Conservation (phyloP, 2,797 vertebrate genomes). For the Cyprinella venusta region DNA sequence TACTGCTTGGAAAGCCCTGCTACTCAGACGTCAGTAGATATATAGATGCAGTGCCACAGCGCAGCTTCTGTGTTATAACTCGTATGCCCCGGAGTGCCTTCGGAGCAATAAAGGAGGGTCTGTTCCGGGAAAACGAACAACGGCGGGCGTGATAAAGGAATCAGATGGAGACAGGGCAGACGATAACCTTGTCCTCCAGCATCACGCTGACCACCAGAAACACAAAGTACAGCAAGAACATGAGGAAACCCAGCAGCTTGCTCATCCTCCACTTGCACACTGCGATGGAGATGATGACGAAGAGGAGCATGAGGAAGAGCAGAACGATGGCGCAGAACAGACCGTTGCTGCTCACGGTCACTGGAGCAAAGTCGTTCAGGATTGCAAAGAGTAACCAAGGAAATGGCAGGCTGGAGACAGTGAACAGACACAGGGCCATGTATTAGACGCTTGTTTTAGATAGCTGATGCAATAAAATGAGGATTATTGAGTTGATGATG, state of each 20-base stretch:
- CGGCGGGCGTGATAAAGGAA: slow-evolving; percentile 32
- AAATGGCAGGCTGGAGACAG: slow-evolving; percentile 87
- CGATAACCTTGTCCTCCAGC: slow-evolving; percentile 91
- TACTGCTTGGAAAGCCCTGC: slow-evolving; percentile 32
- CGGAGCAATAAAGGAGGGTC: not conserved
- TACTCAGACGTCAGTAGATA: slow-evolving; percentile 31
- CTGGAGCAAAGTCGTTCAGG: slow-evolving; percentile 78
- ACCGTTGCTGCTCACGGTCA: slow-evolving; percentile 96
- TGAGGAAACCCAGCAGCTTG: slow-evolving; percentile 89
- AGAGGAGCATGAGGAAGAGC: slow-evolving; percentile 98
- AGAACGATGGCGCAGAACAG: slow-evolving; percentile 98
- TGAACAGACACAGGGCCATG: slow-evolving; percentile 17
- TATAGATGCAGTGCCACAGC: slow-evolving; percentile 1
- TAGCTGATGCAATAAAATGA: no score
- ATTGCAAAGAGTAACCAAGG: slow-evolving; percentile 90
- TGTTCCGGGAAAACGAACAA: slow-evolving; percentile 3
- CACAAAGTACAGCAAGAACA: slow-evolving; percentile 95
- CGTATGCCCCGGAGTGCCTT: not conserved
- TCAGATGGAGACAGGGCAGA: slow-evolving; percentile 90
- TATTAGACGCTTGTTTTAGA: not conserved
- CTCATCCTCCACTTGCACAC: slow-evolving; percentile 96
- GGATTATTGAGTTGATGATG: not conserved
- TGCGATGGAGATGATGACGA: slow-evolving; percentile 95
- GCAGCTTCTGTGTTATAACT: slow-evolving; percentile 14
- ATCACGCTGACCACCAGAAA: slow-evolving; percentile 95